Evolutionary conservation across 2,113 vertebrate species (phyloP).

Genomic region (Anseranas semipalmata): DNA sequence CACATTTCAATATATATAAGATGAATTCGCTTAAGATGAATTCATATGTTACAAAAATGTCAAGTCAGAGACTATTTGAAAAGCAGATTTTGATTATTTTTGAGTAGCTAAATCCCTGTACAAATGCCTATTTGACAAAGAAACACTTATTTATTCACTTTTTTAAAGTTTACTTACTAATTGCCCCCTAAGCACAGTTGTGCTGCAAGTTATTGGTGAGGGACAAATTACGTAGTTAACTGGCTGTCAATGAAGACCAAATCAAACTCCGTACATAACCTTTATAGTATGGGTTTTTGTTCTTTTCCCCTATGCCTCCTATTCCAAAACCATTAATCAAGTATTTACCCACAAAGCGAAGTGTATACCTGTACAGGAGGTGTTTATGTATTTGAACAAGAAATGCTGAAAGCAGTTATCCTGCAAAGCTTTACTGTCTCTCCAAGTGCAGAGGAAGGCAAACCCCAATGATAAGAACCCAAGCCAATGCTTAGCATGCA

Average conservation of each 20-base stretch:
- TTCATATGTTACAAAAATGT: background rate
- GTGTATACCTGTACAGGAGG: background rate
- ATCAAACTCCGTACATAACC: background rate
- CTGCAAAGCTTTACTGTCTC: background rate
- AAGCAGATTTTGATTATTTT: background rate
- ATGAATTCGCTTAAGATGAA: no score
- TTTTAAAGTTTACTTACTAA: conserved; percentile 25
- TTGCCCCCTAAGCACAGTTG: background rate
- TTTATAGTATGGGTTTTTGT: background rate
- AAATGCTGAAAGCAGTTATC: background rate
- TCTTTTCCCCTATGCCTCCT: background rate
- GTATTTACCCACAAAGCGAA: background rate
- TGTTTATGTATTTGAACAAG: background rate
- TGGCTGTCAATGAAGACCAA: conserved; percentile 17
- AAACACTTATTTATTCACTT: background rate
- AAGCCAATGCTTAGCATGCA: background rate
- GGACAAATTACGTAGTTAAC: conserved; percentile 24
- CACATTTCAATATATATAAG: no score
- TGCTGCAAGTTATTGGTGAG: background rate
- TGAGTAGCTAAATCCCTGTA: background rate
- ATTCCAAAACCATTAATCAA: background rate
- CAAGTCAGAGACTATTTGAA: background rate
- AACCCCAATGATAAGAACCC: background rate
- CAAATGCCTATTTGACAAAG: background rate
- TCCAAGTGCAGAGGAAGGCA: background rate